Percentiles rank a stretch among this genome's conserved stretches.
These are phyloP conservation scores for Epistrophe grossulariae DNA, from an alignment of 2,888 invertebrate genomes.

Conservation along the genomic window DNA sequence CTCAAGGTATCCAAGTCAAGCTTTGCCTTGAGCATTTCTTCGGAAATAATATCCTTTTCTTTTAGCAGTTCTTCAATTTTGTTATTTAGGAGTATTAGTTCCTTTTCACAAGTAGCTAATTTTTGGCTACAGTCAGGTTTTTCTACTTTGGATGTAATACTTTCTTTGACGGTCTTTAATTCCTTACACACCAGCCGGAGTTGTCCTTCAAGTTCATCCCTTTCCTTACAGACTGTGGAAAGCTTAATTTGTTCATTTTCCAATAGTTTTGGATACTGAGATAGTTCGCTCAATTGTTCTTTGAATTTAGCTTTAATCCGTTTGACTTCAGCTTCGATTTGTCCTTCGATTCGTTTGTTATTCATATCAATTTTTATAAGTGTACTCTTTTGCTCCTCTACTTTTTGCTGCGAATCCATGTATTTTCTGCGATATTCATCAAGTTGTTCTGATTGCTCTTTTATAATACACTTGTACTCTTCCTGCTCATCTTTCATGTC, in stretches of 20 bases:
- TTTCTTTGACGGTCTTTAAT: conserved; percentile 79
- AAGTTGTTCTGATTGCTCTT: conserved; percentile 82
- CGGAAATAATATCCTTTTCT: conserved; percentile 81
- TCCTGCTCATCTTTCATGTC: conserved; percentile 82
- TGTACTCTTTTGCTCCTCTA: conserved; percentile 82
- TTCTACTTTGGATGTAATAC: conserved; percentile 72
- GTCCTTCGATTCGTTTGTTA: conserved; percentile 82
- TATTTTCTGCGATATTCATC: conserved; percentile 83
- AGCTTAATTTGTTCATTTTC: conserved; percentile 82
- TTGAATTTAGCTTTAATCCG: conserved; percentile 83
- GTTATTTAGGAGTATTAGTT: conserved; percentile 78
- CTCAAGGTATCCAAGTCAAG: conserved; percentile 82
- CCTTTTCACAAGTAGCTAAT: conserved; percentile 79
- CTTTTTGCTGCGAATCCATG: conserved; percentile 82
- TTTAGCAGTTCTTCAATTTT: conserved; percentile 79
- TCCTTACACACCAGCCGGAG: conserved; percentile 82
- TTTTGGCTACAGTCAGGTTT: conserved; percentile 79
- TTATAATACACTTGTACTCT: conserved; percentile 82
- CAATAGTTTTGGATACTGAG: conserved; percentile 82
- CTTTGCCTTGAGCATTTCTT: conserved; percentile 80
- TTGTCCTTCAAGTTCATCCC: conserved; percentile 81
- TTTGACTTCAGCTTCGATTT: conserved; percentile 82
- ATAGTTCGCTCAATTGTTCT: conserved; percentile 82
- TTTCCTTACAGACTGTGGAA: conserved; percentile 80
- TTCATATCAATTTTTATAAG: conserved; percentile 82